Evolutionary conservation across 2,113 vertebrate species (phyloP), one percentile per base, ranked within the genome.

Genomic region (Smithornis capensis): DNA sequence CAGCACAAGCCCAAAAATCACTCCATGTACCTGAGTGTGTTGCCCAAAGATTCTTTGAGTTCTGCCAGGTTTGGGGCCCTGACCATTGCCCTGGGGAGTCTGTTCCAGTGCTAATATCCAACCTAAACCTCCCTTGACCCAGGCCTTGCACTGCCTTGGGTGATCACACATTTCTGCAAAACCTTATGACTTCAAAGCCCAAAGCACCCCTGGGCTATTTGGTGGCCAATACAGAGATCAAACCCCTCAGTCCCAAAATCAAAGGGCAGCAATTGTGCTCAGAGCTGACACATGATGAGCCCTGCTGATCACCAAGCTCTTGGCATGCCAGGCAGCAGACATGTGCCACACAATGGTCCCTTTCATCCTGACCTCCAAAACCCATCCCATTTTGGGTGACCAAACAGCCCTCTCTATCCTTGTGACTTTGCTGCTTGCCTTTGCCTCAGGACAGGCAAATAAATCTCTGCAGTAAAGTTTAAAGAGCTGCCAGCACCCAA

Each of bases 401-500:
- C 59, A 25, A 45, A 9, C 33, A 29, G 37, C 27, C 35, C 44
- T 68, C 44, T 19, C 40, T 4, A 0, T 15, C 63, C 35, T 0
- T 23, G 15, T 78, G 90, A 38, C 76, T 81, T 75, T 2, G 7
- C 56, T 1, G 3, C 27, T 28, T 19, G 25, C 42, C 63, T 70
- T 77, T 45, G 44, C 89, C 57, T 87, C 33, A 0, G 11, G 31
- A 63, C 27, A 67, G 64, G 42, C 69, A 62, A 82, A 89, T 50
- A 49, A 91, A 63, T 87, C 76, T 6, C 50, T 2, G 0, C 60
- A 70, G 60, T 17, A 13, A 65, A 59, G 37, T 56, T 71, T 42
- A 67, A 90, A 90, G 79, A 73, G 53, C 81, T 76, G 83, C 80
- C 86, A 92, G 80, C 42, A 78, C 60, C 73, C 73, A 13, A 63